These are phyloP conservation scores for Machimus rusticus DNA, from an alignment of 2,888 invertebrate genomes.

Conservation along the genomic window DNA sequence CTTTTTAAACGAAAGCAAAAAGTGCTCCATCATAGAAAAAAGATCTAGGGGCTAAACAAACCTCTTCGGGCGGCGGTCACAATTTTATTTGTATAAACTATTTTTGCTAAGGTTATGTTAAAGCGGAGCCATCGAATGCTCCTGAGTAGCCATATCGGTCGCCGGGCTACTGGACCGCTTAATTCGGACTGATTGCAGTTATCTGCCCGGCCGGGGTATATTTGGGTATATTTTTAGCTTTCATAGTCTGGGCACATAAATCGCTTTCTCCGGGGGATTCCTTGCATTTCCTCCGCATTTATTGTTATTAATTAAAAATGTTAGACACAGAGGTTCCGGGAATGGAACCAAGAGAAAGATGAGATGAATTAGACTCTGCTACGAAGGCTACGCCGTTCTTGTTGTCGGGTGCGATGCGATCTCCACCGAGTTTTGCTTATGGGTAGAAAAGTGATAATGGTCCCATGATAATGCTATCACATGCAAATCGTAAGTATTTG, in stretches of 20 bases:
- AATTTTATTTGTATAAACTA: neutral
- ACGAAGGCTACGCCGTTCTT: neutral
- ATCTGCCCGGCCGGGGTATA: neutral
- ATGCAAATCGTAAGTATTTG: neutral
- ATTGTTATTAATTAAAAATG: neutral
- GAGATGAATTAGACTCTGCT: neutral
- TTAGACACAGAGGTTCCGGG: neutral
- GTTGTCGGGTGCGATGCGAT: neutral
- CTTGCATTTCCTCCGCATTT: neutral
- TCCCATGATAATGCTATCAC: neutral
- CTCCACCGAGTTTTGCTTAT: neutral
- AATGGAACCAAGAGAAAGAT: neutral
- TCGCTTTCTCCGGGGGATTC: neutral
- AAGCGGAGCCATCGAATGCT: neutral
- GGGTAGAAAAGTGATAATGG: neutral
- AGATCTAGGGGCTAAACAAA: neutral
- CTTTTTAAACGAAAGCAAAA: neutral
- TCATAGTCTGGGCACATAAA: neutral
- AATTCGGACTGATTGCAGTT: neutral
- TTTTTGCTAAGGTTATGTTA: neutral
- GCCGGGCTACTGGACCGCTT: neutral
- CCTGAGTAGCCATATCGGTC: neutral
- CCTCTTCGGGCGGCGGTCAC: neutral
- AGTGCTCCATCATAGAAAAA: neutral
- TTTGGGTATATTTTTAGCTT: neutral